Base-by-base conservation (phyloP, 2,888 invertebrate species). In the Hedychridium roseum region DNA sequence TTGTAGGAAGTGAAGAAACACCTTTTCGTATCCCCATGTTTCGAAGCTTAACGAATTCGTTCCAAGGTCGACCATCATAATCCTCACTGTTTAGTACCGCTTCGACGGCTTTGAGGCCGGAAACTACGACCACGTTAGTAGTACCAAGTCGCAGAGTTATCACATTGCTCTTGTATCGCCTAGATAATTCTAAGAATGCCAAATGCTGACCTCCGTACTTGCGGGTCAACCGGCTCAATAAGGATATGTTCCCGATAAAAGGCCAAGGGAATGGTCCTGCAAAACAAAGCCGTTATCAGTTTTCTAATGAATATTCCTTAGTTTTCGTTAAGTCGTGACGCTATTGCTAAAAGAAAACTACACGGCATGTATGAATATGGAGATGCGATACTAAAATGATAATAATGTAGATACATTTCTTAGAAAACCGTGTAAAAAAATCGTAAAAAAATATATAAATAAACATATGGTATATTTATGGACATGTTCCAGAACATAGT, bases 11-110 rank as follows among this genome's bases (percentile, higher is more conserved):
- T n/a, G 5, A 17, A n/a, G 20, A 26, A 0, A 41, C 57, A 83
- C 85, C 85, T 79, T 80, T 82, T 55, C 78, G 80, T 1, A 82
- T 81, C 16, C 88, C 88, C 83, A 88, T 83, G 11, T 85, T 85
- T 17, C 88, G 80, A 9, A 88, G 68, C 20, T 83, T 80, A 11
- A 85, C 75, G 60, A 88, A 88, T 64, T 87, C 86, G 50, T 83
- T 85, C 68, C 88, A 83, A 0, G 89, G 89, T 15, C 89, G 78
- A 0, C 85, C 87, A 48, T 85, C 84, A 58, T 82, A 89, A 15
- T 84, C 85, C 43, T 87, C 86, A 9, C 79, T 74, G 0, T 78
- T 74, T 35, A 88, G 79, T 1, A 88, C 80, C 43, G 82, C 79
- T 9, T 80, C 81, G 0, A 87, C 79, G 1, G 81, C 57, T 1